Base-by-base conservation (phyloP, 2,888 invertebrate species). In the Eilema caniola region DNA sequence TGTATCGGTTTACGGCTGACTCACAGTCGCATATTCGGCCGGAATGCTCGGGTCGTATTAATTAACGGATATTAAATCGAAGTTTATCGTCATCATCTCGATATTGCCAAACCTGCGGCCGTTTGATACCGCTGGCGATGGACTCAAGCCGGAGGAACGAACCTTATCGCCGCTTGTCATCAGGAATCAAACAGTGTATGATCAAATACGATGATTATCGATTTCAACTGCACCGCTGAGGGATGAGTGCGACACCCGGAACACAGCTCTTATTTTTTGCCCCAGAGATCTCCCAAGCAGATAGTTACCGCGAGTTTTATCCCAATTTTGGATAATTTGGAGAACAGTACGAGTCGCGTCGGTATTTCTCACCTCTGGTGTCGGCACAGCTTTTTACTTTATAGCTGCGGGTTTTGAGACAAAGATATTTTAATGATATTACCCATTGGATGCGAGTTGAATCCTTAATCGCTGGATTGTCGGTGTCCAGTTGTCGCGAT, bases 381-480 rank as follows among this genome's bases (percentile, higher is more conserved):
- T 90, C 88, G 89, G 86, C 86, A 81, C 82, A 81, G 85, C 89
- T 94, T 94, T 94, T 95, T 92, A 92, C 88, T 77, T 88, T 86
- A 88, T 87, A 87, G 87, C 89, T 83, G 90, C 92, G 93, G 92
- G 89, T 86, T 93, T 93, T 92, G 90, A 92, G 89, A 93, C 93
- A 93, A 92, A 95, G 93, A 93, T 94, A 95, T 95, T 95, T 95
- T 95, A 95, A 95, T 93, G 93, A 93, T 94, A 95, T 94, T 93
- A 92, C 94, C 90, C 90, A 90, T 89, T 87, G 90, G 90, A 93
- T 91, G 95, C 89, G 92, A 88, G 90, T 89, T 93, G 95, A 94
- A 95, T 95, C 92, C 92, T 90, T 94, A 94, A 95, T 93, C 90
- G 91, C 88, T 77, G 84, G 88, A 89, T 91, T 90, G 89, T 90